Conservation (phyloP, 2,888 invertebrate species). For the Yponomeuta malinellus region DNA sequence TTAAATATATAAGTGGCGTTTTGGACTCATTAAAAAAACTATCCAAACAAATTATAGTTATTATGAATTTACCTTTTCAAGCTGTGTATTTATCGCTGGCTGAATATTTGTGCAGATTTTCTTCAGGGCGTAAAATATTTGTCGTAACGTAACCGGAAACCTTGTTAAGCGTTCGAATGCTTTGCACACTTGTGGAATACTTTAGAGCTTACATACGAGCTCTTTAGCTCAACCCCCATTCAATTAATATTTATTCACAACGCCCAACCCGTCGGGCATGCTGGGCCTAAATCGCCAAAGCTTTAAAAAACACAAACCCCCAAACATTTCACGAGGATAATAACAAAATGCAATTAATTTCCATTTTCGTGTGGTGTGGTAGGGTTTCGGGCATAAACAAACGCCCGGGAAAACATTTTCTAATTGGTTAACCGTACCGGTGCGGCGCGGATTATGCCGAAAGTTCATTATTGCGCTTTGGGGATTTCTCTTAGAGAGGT, state of each 20-base stretch:
- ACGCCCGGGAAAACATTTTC: slow-evolving; percentile 21
- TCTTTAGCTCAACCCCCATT: too few species aligned
- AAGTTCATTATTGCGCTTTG: slow-evolving; percentile 59
- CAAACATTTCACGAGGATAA: neutral
- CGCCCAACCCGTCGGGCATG: neutral
- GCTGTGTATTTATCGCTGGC: too few species aligned
- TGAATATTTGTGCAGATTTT: too few species aligned
- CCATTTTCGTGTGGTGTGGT: slow-evolving; percentile 4
- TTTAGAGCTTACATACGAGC: too few species aligned
- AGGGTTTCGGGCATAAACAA: slow-evolving; percentile 9
- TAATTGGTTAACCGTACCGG: slow-evolving; percentile 56
- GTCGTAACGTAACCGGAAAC: too few species aligned
- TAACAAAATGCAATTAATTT: slow-evolving; percentile 15
- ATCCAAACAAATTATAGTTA: too few species aligned
- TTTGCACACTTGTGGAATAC: too few species aligned
- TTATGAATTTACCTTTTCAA: too few species aligned
- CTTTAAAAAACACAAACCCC: neutral
- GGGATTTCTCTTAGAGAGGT: slow-evolving; percentile 44
- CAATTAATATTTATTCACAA: neutral
- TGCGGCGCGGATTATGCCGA: slow-evolving; percentile 43
- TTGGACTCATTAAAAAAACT: too few species aligned
- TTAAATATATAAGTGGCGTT: too few species aligned
- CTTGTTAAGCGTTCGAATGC: too few species aligned
- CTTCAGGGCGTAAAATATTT: too few species aligned
- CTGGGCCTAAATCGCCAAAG: neutral